A percentile compares a stretch with the other conserved stretches of the same genome.
These are phyloP conservation scores for Ceratina japonica DNA, from an alignment of 1,140 invertebrate genomes.

Conservation along the genomic window DNA sequence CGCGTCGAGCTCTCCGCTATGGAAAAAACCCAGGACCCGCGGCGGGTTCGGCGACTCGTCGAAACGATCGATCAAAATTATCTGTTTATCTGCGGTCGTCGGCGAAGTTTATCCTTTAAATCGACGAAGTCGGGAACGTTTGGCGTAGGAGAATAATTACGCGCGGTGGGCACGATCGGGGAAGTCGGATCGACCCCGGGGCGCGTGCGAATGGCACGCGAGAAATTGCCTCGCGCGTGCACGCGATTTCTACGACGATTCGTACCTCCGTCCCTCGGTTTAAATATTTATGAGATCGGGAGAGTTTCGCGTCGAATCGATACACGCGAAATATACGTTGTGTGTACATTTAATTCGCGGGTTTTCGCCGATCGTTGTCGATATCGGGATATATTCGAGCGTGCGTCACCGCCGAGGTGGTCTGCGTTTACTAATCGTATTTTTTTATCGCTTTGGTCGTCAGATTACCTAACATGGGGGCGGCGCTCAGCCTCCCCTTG, in stretches of 20 bases:
- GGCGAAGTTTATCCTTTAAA: too few species aligned
- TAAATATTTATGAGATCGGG: too few species aligned
- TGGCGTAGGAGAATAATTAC: too few species aligned
- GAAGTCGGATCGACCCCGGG: neutral
- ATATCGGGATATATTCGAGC: too few species aligned
- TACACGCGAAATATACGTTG: neutral
- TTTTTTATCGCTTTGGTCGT: neutral
- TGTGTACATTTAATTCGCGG: neutral
- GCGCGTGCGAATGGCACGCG: conserved; percentile 22
- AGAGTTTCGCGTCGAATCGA: too few species aligned
- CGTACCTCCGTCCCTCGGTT: too few species aligned
- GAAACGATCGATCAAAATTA: neutral
- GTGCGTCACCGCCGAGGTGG: too few species aligned
- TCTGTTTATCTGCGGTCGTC: too few species aligned
- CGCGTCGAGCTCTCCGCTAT: too few species aligned
- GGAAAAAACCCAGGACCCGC: neutral
- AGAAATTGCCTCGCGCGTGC: neutral
- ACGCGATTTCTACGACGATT: neutral
- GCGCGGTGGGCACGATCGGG: neutral
- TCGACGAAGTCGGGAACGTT: too few species aligned
- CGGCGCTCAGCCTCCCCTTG: conserved; percentile 79
- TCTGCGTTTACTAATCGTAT: too few species aligned
- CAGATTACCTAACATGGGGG: conserved; percentile 72
- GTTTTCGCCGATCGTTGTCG: too few species aligned
- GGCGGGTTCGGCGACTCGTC: neutral